phyloP scores from a whole-genome alignment of 2,113 vertebrate species.

The Baryphthengus martii region DNA sequence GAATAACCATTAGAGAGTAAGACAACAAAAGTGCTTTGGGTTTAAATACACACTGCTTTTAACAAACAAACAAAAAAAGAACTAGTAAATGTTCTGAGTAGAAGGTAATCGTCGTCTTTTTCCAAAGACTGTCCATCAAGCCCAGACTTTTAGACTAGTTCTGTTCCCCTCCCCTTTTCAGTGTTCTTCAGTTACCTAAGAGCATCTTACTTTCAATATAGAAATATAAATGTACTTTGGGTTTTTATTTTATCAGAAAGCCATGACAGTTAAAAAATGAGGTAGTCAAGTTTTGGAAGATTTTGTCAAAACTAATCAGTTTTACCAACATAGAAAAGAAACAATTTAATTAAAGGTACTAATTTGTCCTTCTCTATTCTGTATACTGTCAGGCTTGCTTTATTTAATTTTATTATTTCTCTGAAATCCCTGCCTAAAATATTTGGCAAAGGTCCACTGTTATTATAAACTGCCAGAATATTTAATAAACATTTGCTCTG shows the following conservation, averaged over 20 bases:
- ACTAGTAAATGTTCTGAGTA: not conserved
- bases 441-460: not conserved
- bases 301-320: not conserved
- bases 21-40: rapidly evolving
- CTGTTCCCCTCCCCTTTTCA: not conserved
- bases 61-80: not conserved
- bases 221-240: not conserved
- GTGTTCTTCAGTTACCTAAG: not conserved
- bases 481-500: not conserved
- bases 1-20: not conserved
- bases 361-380: not conserved
- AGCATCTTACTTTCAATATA: not conserved
- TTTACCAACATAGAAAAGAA: not conserved
- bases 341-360: not conserved
- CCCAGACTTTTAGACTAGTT: not conserved
- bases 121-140: not conserved
- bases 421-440: not conserved
- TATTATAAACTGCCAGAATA: not conserved
- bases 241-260: not conserved
- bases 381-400: not conserved
- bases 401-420: not conserved
- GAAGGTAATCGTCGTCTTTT: not conserved
- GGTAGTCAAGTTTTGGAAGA: not conserved
- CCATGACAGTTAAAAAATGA: not conserved
- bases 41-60: not conserved